A percentile compares a stretch with the other conserved stretches of the same genome.
phyloP scores from a whole-genome alignment of 2,888 invertebrate species.

The Orthonychiurus folsomi region DNA sequence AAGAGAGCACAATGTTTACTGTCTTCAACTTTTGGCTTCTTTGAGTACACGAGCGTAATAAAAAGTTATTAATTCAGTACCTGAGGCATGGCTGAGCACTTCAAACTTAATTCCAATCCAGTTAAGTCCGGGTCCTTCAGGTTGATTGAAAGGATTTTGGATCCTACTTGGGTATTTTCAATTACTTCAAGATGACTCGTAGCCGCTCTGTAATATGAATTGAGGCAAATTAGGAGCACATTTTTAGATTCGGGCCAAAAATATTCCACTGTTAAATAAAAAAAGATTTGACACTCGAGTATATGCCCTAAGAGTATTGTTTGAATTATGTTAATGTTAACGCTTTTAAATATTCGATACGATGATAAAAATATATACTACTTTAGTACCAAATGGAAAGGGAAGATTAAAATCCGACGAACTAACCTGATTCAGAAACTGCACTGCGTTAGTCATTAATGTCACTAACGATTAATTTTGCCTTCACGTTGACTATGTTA shows the following conservation, averaged over 20 bases:
- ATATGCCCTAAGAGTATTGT: too few relatives aligned
- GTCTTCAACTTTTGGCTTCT: too few relatives aligned
- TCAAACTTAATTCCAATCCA: constrained; percentile 70
- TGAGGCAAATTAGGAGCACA: neutral
- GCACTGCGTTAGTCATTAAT: constrained; percentile 81
- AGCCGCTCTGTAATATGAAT: constrained; percentile 58
- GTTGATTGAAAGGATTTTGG: constrained; percentile 62
- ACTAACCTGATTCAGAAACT: constrained; percentile 60
- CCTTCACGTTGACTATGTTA: constrained; percentile 65
- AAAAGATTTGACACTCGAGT: too few relatives aligned
- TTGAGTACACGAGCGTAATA: too few relatives aligned
- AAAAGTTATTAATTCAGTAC: constrained; percentile 40
- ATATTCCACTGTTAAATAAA: too few relatives aligned
- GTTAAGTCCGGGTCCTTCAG: constrained; percentile 72
- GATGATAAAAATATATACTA: too few relatives aligned
- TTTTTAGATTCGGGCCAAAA: neutral
- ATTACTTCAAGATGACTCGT: constrained; percentile 62
- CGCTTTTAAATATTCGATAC: too few relatives aligned
- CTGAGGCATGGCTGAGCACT: constrained; percentile 48
- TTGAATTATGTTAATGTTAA: too few relatives aligned
- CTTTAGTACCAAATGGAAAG: too few relatives aligned
- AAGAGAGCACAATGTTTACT: too few relatives aligned
- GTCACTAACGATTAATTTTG: constrained; percentile 66
- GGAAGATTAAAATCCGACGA: neutral
- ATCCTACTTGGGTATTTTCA: constrained; percentile 65